Percentiles rank a stretch among this genome's conserved stretches.
Evolutionary conservation across 1,140 invertebrate species (phyloP).

Genomic region (Hyposmocoma kahamanoa): DNA sequence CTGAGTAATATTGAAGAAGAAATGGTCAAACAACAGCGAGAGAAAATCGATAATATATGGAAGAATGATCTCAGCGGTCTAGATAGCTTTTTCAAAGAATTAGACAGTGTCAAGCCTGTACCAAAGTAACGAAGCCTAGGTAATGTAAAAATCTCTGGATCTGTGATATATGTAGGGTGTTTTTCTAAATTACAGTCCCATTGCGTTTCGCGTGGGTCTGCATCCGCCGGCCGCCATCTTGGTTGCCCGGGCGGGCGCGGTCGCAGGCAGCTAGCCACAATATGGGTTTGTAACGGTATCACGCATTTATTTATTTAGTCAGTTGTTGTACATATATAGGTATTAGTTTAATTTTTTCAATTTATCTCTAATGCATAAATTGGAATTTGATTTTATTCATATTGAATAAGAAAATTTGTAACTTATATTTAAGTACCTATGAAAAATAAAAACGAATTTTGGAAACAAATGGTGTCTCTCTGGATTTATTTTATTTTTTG

Average conservation of each 20-base stretch:
- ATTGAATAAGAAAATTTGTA: constrained; percentile 68
- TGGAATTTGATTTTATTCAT: constrained; percentile 66
- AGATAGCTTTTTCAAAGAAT: constrained; percentile 68
- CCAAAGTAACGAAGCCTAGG: constrained; percentile 37
- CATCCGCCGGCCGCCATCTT: constrained; percentile 70
- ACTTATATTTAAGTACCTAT: constrained; percentile 73
- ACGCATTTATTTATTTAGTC: constrained; percentile 61
- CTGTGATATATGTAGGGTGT: constrained; percentile 72
- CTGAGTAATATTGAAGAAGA: constrained; percentile 60
- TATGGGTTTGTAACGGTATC: constrained; percentile 73
- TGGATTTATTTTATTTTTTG: constrained; percentile 42
- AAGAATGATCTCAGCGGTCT: constrained; percentile 69
- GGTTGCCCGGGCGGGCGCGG: constrained; percentile 45
- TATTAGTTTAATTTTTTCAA: constrained; percentile 52
- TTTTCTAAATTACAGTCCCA: constrained; percentile 73
- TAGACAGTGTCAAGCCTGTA: constrained; percentile 62
- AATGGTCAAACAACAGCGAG: constrained; percentile 47
- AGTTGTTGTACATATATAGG: constrained; percentile 24
- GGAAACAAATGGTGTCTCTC: constrained; percentile 30
- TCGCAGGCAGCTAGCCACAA: constrained; percentile 49
- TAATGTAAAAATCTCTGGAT: constrained; percentile 55
- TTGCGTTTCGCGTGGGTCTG: constrained; percentile 73
- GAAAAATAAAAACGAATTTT: constrained; percentile 55
- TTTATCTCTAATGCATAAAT: constrained; percentile 51
- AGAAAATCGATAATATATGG: constrained; percentile 67